Base-by-base conservation (phyloP, 2,888 invertebrate species). In the Leistus spinibarbis region DNA sequence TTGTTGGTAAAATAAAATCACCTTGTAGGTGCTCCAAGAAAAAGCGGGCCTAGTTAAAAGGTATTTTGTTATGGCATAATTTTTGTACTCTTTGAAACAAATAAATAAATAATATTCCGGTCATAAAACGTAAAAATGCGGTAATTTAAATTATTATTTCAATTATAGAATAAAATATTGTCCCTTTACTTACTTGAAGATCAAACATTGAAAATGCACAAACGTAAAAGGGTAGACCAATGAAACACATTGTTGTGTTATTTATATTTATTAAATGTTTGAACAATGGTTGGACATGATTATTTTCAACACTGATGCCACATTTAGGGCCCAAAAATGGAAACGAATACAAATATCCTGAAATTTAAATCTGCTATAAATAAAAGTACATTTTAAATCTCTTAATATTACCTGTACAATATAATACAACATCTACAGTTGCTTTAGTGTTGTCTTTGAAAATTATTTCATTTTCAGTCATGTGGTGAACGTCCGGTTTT, bases 181-280 rank as follows among this genome's bases (percentile, higher is more conserved):
- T 7, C 16, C 62, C n/a, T 40, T 54, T 66, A 78, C 77, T 81
- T 81, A 93, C 92, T 89, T 95, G 95, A 76, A 89, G 87, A 81
- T 94, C 91, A 81, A 93, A 90, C 81, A 92, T 88, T 68, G 92
- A 88, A 86, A 92, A 89, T 0, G 91, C 91, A 79, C 92, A 89
- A 0, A 93, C 90, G 5, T 87, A 86, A 78, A 89, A 90, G 0
- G 93, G 91, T 10, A 95, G 86, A 0, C 95, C 95, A 57, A 95
- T 87, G 78, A 95, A 91, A 68, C 90, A 88, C 90, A 95, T 90
- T 13, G 90, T 89, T 0, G 94, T 94, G 79, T 90, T 90, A 71
- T 91, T 87, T 13, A 92, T 90, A 84, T 95, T 92, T 63, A 95
- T 89, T 66, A 94, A 86, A 80, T 95, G 94, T 80, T 92, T 91